phyloP scores from a whole-genome alignment of 2,888 invertebrate species.

The Diarsia dahlii region DNA sequence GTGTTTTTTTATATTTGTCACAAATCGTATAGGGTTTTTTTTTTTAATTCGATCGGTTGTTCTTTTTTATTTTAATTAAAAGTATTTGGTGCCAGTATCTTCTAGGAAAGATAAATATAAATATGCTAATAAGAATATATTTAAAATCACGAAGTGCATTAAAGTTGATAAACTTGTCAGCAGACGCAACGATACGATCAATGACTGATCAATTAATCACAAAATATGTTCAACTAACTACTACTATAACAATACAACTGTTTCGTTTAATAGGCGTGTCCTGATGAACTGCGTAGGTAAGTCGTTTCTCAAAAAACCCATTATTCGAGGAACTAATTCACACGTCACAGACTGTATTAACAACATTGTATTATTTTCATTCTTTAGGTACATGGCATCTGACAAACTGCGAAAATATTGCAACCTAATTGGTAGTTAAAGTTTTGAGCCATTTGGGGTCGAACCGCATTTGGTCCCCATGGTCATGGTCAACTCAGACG shows the following conservation, averaged over 20 bases:
- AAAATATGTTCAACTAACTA: background rate
- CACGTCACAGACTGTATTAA: background rate
- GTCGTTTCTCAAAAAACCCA: background rate
- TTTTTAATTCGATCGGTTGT: background rate
- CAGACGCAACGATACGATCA: slow-evolving; percentile 22
- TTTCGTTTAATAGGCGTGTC: background rate
- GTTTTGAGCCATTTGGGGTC: background rate
- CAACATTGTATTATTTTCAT: background rate
- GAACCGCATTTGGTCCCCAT: background rate
- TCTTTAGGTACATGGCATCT: background rate
- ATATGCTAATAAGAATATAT: slow-evolving; percentile 28
- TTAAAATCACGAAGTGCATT: slow-evolving; percentile 7
- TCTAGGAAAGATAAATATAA: slow-evolving; percentile 16
- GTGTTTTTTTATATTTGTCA: slow-evolving; percentile 48
- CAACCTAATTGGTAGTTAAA: background rate
- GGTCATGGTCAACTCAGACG: too few species aligned
- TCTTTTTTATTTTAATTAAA: slow-evolving; percentile 9
- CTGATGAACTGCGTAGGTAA: background rate
- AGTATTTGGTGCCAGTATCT: background rate
- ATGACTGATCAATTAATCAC: slow-evolving; percentile 1
- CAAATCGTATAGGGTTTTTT: slow-evolving; percentile 41
- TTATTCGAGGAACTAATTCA: background rate
- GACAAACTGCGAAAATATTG: background rate
- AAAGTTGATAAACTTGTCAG: slow-evolving; percentile 25
- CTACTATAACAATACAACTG: background rate